phyloP scores from a whole-genome alignment of 1,140 invertebrate genomes.

The Plodia interpunctella region DNA sequence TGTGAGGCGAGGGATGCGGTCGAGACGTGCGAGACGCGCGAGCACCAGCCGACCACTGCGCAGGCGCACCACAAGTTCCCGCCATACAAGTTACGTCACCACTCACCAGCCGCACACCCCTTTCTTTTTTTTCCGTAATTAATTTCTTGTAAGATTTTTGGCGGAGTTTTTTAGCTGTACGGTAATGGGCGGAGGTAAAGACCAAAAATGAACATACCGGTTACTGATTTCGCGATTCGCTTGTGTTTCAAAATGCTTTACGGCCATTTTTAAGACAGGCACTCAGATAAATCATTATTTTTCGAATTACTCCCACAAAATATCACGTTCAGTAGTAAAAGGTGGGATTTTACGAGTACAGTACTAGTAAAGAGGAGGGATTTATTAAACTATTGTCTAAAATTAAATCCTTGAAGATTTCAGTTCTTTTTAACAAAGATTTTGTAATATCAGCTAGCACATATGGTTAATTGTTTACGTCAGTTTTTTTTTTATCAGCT shows the following conservation, averaged over 20 bases:
- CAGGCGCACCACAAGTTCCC: constrained; percentile 35
- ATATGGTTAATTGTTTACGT: too few species aligned
- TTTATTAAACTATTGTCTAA: neutral
- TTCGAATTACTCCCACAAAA: neutral
- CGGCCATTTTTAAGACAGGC: neutral
- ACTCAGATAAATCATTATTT: neutral
- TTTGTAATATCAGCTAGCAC: too few species aligned
- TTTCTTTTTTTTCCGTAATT: constrained; percentile 70
- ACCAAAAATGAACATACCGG: constrained; percentile 2
- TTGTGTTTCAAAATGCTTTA: constrained; percentile 4
- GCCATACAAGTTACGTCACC: constrained; percentile 61
- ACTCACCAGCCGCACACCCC: constrained; percentile 55
- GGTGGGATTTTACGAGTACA: neutral
- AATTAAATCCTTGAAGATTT: neutral
- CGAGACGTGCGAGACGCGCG: constrained; percentile 52
- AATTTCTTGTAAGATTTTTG: constrained; percentile 66
- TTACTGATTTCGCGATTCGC: neutral
- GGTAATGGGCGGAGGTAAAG: constrained; percentile 12
- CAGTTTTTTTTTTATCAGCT: too few species aligned
- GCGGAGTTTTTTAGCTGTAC: constrained; percentile 39
- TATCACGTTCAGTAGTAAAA: neutral
- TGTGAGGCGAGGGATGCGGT: constrained; percentile 17
- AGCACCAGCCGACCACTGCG: constrained; percentile 54
- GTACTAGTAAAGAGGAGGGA: neutral
- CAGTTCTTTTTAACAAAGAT: too few species aligned